Evolutionary conservation across 2,113 vertebrate genomes (phyloP).

Genomic region (Carettochelys insculpta): DNA sequence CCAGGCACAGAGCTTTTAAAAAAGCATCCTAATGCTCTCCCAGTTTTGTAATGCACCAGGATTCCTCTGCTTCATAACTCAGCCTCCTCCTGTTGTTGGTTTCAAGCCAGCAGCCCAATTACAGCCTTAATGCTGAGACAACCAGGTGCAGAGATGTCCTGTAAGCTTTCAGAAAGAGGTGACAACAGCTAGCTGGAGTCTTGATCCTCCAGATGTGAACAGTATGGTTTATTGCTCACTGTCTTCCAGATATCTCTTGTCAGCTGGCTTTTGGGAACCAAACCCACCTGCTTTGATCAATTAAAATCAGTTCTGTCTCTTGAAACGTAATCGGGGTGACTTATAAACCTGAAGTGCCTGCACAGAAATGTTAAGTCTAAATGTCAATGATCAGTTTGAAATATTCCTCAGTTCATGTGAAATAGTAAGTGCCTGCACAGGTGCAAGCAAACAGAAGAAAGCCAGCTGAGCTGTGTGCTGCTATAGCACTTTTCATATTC

Average conservation of each 20-base stretch:
- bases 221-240: rapidly evolving
- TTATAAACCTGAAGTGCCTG: not conserved
- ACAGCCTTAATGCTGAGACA: not conserved
- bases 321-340: not conserved
- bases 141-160: not conserved
- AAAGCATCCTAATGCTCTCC: not conserved
- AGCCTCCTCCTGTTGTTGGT: not conserved
- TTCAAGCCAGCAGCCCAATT: rapidly evolving
- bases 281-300: not conserved
- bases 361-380: not conserved
- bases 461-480: not conserved
- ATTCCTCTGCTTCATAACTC: not conserved
- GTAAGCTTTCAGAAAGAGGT: not conserved
- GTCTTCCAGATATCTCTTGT: not conserved
- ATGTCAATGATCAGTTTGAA: not conserved
- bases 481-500: not conserved
- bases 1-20: not conserved
- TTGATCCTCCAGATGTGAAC: rapidly evolving
- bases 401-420: rapidly evolving
- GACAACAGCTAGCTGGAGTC: not conserved
- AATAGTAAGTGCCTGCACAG: not conserved
- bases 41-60: rapidly evolving
- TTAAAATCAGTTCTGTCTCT: not conserved
- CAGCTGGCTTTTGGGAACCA: not conserved
- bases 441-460: not conserved